Conservation (phyloP, 2,888 invertebrate species). For the Lepidocyrtinus sp. region DNA sequence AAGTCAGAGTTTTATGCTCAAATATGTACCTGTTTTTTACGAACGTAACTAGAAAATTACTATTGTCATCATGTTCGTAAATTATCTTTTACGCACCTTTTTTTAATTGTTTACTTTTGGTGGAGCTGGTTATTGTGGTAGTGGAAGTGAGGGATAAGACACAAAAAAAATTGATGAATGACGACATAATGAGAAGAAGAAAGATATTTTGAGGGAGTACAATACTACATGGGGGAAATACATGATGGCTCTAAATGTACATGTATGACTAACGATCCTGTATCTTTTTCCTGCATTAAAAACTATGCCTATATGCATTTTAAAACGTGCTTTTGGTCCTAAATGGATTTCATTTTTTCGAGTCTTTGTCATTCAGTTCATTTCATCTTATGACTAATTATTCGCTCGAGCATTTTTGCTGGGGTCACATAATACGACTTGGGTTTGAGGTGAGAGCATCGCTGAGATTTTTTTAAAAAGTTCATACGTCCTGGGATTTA, state of each 20-base stretch:
- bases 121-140: conserved; percentile 30
- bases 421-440: conserved; percentile 41
- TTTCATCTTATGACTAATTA: neutral
- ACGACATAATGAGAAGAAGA: neutral
- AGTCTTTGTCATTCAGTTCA: too few species aligned
- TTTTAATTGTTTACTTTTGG: conserved; percentile 42
- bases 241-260: neutral
- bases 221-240: too few species aligned
- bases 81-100: conserved; percentile 48
- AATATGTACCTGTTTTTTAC: neutral
- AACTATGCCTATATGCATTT: conserved; percentile 10
- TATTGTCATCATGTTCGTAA: conserved; percentile 4
- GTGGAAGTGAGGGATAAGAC: neutral
- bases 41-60: neutral
- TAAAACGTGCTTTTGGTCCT: conserved; percentile 27
- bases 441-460: conserved; percentile 31
- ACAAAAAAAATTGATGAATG: neutral
- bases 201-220: neutral
- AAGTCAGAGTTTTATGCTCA: neutral
- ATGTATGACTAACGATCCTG: neutral
- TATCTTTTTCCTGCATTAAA: neutral
- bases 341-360: conserved; percentile 30
- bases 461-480: neutral
- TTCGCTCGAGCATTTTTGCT: neutral
- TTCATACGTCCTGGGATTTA: too few species aligned